Conservation (phyloP, 1,140 invertebrate species). For the Papilio glaucus region DNA sequence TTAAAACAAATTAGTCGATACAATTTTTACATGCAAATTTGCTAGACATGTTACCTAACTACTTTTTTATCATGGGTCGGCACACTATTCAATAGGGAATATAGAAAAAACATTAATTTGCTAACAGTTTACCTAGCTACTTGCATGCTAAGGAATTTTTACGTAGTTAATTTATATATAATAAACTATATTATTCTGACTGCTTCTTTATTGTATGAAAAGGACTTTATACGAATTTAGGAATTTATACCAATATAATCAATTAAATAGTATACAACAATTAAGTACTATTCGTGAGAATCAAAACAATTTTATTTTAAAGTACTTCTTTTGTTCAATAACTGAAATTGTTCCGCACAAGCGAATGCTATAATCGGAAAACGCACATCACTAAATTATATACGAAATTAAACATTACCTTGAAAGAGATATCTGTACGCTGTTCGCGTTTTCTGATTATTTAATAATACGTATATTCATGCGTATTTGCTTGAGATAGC, state of each 20-base stretch:
- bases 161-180: neutral
- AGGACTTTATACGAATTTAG: too few relatives aligned
- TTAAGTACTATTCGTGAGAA: neutral
- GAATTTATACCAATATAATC: too few relatives aligned
- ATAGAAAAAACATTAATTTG: neutral
- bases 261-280: too few relatives aligned
- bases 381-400: neutral
- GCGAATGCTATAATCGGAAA: neutral
- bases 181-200: too few relatives aligned
- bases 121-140: neutral
- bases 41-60: neutral
- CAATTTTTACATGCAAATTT: neutral
- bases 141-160: neutral
- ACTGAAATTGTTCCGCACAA: neutral
- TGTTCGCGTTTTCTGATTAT: neutral
- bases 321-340: neutral
- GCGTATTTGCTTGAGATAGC: neutral
- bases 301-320: neutral
- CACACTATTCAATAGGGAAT: neutral
- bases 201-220: too few relatives aligned
- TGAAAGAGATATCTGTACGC: neutral
- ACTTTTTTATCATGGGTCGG: neutral
- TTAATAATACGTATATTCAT: neutral
- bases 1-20: neutral
- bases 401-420: neutral